These are phyloP conservation scores for Brachypalpus laphriformis DNA, from an alignment of 2,888 invertebrate species.

Conservation along the genomic window DNA sequence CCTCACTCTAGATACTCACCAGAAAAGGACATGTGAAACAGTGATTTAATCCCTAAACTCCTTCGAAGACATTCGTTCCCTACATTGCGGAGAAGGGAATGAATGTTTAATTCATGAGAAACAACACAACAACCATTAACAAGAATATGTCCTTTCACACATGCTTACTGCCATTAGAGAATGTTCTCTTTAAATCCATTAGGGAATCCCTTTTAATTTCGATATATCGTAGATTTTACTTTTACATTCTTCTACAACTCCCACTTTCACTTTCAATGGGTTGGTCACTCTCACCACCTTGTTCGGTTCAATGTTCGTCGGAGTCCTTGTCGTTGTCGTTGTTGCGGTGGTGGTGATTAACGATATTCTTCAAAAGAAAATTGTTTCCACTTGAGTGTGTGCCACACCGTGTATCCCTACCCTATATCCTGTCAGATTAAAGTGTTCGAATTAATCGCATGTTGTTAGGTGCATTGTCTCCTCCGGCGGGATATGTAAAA, in stretches of 20 bases:
- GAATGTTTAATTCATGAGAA: slow-evolving; percentile 70
- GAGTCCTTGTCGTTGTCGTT: slow-evolving; percentile 1
- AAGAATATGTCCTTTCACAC: slow-evolving; percentile 67
- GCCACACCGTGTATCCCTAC: not conserved
- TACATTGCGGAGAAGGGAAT: not conserved
- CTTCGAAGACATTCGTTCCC: slow-evolving; percentile 13
- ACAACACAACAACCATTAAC: slow-evolving; percentile 53
- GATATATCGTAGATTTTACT: slow-evolving; percentile 44
- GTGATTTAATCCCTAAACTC: slow-evolving; percentile 66
- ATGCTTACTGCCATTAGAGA: slow-evolving; percentile 57
- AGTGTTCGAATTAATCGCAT: slow-evolving; percentile 63
- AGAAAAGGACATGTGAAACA: slow-evolving; percentile 40
- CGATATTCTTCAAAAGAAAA: slow-evolving; percentile 60
- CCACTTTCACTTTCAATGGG: slow-evolving; percentile 24
- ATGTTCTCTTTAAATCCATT: slow-evolving; percentile 65
- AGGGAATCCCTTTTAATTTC: slow-evolving; percentile 72
- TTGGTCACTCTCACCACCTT: slow-evolving; percentile 54
- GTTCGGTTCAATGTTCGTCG: slow-evolving; percentile 50
- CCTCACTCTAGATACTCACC: not conserved
- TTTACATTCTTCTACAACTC: not conserved
- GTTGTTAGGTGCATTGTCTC: slow-evolving; percentile 18
- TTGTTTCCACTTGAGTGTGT: slow-evolving; percentile 64
- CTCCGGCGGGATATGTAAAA: slow-evolving; percentile 39
- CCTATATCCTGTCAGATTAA: slow-evolving; percentile 48
- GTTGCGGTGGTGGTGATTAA: slow-evolving; percentile 58